A percentile compares a stretch with the other conserved stretches of the same genome.
Evolutionary conservation across 2,797 vertebrate species (phyloP).

Genomic region (Gymnothorax reevesii): DNA sequence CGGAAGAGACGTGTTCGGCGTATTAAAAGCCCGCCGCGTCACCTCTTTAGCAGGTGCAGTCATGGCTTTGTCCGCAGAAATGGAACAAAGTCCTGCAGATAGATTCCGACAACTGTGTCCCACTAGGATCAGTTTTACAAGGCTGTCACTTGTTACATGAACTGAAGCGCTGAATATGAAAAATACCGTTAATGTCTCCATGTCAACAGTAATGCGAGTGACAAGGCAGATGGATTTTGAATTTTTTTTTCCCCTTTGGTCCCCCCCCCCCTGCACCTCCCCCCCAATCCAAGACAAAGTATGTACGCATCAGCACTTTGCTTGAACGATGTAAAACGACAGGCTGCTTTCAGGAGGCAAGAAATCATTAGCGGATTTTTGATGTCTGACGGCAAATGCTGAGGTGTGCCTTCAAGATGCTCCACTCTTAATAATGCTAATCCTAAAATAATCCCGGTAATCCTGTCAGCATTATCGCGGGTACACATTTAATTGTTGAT

Average conservation of each 20-base stretch:
- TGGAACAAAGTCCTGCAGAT: slow-evolving; percentile 20
- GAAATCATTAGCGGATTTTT: slow-evolving; percentile 30
- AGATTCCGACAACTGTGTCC: slow-evolving; percentile 27
- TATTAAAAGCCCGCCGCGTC: background rate
- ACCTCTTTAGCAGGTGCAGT: slow-evolving; percentile 19
- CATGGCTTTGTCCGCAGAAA: background rate
- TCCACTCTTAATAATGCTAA: slow-evolving; percentile 25
- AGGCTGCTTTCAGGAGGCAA: slow-evolving; percentile 10
- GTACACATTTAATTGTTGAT: slow-evolving; percentile 30
- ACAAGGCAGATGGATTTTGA: slow-evolving; percentile 22
- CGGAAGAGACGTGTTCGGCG: slow-evolving; percentile 21
- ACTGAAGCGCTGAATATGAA: slow-evolving; percentile 32
- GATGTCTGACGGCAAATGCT: slow-evolving; percentile 7
- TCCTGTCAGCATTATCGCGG: slow-evolving; percentile 27
- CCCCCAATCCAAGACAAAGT: slow-evolving; percentile 17
- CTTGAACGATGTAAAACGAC: slow-evolving; percentile 30
- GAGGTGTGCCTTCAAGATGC: slow-evolving; percentile 20
- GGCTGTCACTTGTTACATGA: slow-evolving; percentile 4
- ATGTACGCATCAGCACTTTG: slow-evolving; percentile 21
- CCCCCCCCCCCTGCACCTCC: no score
- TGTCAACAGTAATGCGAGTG: slow-evolving; percentile 34
- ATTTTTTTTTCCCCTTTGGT: background rate
- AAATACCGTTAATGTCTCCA: slow-evolving; percentile 30
- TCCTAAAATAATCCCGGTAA: slow-evolving; percentile 32
- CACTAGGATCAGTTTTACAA: slow-evolving; percentile 23